Conservation (phyloP, 2,797 vertebrate species). For the Tarsius wallacei region DNA sequence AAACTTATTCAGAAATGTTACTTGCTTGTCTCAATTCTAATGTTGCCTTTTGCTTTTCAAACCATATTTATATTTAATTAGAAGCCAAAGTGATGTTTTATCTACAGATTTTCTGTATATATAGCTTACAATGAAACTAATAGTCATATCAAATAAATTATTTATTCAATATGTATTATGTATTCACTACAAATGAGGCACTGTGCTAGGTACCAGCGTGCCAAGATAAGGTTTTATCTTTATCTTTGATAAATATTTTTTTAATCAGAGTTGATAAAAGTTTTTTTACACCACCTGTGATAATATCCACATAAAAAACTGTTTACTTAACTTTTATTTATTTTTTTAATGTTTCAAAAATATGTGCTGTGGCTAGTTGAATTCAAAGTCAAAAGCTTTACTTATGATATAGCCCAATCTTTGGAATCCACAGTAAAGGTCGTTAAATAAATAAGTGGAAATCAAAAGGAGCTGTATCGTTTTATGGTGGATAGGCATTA, state of each 20-base stretch:
- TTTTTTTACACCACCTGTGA: neutral
- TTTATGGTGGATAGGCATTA: slow-evolving; percentile 50
- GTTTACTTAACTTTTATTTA: slow-evolving; percentile 14
- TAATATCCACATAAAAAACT: neutral
- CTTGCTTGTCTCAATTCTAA: slow-evolving; percentile 34
- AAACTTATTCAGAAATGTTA: neutral
- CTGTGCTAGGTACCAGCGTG: neutral
- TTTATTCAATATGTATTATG: neutral
- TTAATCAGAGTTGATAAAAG: too few species aligned
- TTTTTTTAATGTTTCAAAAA: slow-evolving; percentile 25
- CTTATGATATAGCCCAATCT: neutral
- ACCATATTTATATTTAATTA: neutral
- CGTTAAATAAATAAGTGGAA: slow-evolving; percentile 53
- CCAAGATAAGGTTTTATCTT: neutral
- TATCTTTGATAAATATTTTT: neutral
- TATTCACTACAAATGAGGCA: neutral
- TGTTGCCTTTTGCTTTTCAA: slow-evolving; percentile 14
- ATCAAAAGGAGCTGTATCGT: slow-evolving; percentile 26
- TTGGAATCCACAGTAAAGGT: slow-evolving; percentile 43
- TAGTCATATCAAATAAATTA: neutral
- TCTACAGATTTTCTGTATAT: neutral
- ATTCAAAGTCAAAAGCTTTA: slow-evolving; percentile 31
- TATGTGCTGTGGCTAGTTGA: neutral
- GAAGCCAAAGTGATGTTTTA: neutral
- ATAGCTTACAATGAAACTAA: neutral